Conservation (phyloP, 1,140 invertebrate species). For the Acromyrmex echinatior region DNA sequence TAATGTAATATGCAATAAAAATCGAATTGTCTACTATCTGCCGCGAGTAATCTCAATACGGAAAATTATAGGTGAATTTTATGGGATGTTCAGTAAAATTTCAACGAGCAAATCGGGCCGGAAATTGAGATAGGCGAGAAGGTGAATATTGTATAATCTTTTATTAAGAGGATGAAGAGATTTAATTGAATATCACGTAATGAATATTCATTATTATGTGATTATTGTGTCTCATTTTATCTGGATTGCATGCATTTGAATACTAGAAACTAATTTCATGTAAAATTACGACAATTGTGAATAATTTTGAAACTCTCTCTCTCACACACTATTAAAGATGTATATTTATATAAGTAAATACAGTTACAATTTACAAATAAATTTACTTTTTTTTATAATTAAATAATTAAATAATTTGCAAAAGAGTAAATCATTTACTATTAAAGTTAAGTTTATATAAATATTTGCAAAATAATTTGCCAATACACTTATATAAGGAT, state of each 20-base stretch:
- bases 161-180: not conserved
- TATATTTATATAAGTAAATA: no score
- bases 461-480: no score
- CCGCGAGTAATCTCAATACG: slow-evolving; percentile 43
- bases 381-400: no score
- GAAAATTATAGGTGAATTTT: slow-evolving; percentile 49
- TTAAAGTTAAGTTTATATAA: no score
- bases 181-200: not conserved
- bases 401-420: no score
- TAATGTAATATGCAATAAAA: slow-evolving; percentile 61
- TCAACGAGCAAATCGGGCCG: slow-evolving; percentile 8
- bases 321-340: no score
- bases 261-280: no score
- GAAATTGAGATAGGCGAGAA: slow-evolving; percentile 16
- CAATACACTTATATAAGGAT: not conserved
- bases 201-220: not conserved
- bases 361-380: no score
- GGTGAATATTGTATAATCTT: not conserved
- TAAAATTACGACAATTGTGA: no score
- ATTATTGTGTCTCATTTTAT: not conserved
- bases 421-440: no score
- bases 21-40: slow-evolving; percentile 55
- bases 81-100: slow-evolving; percentile 34
- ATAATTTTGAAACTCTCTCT: no score
- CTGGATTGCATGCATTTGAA: not conserved